Evolutionary conservation across 2,888 invertebrate genomes (phyloP), one percentile per base, ranked within the genome.

Genomic region (Aphidius colemani): DNA sequence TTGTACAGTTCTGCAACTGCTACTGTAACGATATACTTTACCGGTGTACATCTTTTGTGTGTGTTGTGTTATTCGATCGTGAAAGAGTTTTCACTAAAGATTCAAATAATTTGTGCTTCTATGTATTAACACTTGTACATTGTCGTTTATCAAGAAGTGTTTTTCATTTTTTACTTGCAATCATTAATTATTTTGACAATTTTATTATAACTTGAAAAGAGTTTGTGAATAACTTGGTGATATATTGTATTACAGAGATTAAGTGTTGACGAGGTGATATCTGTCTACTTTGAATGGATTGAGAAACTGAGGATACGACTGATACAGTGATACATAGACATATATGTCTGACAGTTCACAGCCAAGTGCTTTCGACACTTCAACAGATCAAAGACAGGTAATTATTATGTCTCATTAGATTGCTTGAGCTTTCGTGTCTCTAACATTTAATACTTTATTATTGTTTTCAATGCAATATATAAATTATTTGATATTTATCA

Each of bases 21-120:
- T 64, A 53, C 53, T 61, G 59, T 63, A 65, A 43, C 61, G 48
- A 61, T 67, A 64, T 64, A 64, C 63, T 63, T 64, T 49, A 64
- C 51, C 9, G 51, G 30, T 11, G 18, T 44, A 55, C 45, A 13
- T 40, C 58, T 53, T 53, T 39, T 18, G 53, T 61, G 74, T 74
- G 78, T 79, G 59, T 73, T 74, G 78, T 79, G 79, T 78, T 79
- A 79, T 77, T 79, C 78, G 79, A 79, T 79, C 76, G 75, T 75
- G 79, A 75, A 74, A 79, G 77, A 74, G 73, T 79, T 78, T 78
- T 78, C 63, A 59, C 59, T 63, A 61, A 68, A 63, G 46, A 45
- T 66, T 65, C 64, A 66, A 63, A 66, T 66, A 61, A 30, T 30
- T 53, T 57, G 57, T 56, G 63, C 61, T 66, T 56, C 63, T 65